A percentile compares a stretch with the other conserved stretches of the same genome.
Conservation (phyloP, 2,113 vertebrate genomes). For the Noctilio leporinus region DNA sequence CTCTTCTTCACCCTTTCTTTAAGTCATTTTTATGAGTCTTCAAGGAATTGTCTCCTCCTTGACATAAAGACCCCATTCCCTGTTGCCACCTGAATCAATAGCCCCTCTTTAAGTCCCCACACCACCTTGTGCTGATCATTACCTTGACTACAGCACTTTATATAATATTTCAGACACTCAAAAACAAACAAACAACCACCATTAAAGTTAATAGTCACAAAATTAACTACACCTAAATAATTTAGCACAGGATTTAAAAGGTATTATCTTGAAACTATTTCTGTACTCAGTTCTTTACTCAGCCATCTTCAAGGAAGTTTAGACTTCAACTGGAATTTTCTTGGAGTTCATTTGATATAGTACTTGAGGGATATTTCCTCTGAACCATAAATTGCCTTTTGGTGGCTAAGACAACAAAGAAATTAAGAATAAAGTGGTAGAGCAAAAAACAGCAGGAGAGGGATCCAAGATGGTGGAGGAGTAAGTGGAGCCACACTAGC, state of each 20-base stretch:
- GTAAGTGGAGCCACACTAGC: too few relatives aligned
- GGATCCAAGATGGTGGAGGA: too few relatives aligned
- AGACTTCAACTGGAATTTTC: background rate
- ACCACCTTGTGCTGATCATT: background rate
- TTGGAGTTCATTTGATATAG: background rate
- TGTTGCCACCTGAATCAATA: background rate
- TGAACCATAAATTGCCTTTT: background rate
- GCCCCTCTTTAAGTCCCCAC: background rate
- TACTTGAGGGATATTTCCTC: background rate
- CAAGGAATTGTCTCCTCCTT: background rate
- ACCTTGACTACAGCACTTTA: background rate
- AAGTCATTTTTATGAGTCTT: background rate
- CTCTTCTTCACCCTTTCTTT: background rate
- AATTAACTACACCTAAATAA: background rate
- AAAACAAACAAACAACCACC: too few relatives aligned
- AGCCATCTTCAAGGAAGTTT: background rate
- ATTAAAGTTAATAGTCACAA: background rate
- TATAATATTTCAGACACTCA: background rate
- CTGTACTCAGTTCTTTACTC: background rate
- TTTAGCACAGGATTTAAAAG: background rate
- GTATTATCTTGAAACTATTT: background rate
- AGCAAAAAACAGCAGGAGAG: background rate
- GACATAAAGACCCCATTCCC: rapidly evolving
- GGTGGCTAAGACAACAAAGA: background rate
- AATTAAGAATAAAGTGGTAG: background rate